Base-by-base conservation (phyloP, 1,140 invertebrate species). In the Medauroidea extradentata region DNA sequence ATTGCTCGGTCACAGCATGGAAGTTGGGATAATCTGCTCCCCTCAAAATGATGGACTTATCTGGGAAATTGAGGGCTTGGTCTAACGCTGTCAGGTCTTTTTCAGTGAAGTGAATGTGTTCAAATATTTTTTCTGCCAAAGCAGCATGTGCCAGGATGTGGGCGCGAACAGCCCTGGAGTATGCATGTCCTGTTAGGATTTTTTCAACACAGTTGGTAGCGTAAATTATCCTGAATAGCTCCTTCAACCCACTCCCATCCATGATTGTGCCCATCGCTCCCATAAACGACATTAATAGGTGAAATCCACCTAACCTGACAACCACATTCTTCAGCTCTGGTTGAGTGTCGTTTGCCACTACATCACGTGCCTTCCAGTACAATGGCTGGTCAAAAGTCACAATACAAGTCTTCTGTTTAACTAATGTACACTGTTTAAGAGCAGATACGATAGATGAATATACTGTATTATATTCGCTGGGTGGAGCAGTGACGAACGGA, bases 261-360 rank as follows among this genome's bases (percentile, higher is more conserved):
- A 76, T 75, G 57, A 73, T 71, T 61, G 69, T 61, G 49, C 73
- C 74, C 55, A 77, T 71, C 50, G 69, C 57, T 58, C 67, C 70
- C 54, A 75, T 16, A 65, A 67, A 75, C 3, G 68, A 75, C 69
- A 74, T 72, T 3, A 72, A 61, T 38, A 74, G 49, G 24, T 65
- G 61, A 54, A 65, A 65, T n/a, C 61, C 53, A 13, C 57, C 59
- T 9, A 70, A 51, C 54, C 54, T 38, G 5, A 69, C 25, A 21
- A 69, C 56, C 3, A 65, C 44, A 29, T 64, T 64, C 23, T 23
- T 51, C 21, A 67, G 39, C 9, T 50, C 44, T 18, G 14, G 53
- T n/a, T n/a, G n/a, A n/a, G n/a, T n/a, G n/a, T n/a, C n/a, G n/a
- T n/a, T n/a, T n/a, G 66, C 54, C 46, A 67, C 60, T 52, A 67